Conservation (phyloP, 1,140 invertebrate genomes). For the Anastrepha obliqua region DNA sequence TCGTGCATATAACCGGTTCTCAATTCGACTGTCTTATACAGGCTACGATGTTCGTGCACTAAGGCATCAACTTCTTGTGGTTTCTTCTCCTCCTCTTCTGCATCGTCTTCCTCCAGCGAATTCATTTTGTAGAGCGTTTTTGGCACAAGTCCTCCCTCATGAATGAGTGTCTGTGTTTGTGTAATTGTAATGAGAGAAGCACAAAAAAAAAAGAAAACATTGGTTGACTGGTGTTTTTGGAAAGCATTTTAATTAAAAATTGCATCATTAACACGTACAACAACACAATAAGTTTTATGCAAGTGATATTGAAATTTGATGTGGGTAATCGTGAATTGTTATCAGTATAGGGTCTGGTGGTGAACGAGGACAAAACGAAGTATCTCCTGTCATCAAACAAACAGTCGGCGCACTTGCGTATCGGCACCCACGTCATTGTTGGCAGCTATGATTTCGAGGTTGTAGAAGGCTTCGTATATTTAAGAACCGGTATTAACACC, state of each 20-base stretch:
- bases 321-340: neutral
- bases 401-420: too few species aligned
- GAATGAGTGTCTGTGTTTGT: conserved; percentile 82
- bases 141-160: conserved; percentile 91
- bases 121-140: conserved; percentile 90
- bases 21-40: conserved; percentile 77
- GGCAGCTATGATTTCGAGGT: too few species aligned
- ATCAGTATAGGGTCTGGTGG: too few species aligned
- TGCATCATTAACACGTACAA: neutral
- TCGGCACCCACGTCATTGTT: too few species aligned
- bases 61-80: conserved; percentile 59
- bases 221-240: neutral
- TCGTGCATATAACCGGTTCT: conserved; percentile 85
- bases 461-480: too few species aligned
- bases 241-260: neutral
- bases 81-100: conserved; percentile 33
- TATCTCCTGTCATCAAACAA: too few species aligned
- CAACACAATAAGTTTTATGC: neutral
- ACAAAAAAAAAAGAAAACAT: neutral
- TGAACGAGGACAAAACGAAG: too few species aligned
- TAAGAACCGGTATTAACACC: too few species aligned
- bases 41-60: conserved; percentile 75
- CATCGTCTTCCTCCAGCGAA: conserved; percentile 79
- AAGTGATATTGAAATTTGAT: neutral
- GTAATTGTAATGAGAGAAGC: neutral